phyloP scores from a whole-genome alignment of 2,113 vertebrate genomes.

The Empidonax traillii region DNA sequence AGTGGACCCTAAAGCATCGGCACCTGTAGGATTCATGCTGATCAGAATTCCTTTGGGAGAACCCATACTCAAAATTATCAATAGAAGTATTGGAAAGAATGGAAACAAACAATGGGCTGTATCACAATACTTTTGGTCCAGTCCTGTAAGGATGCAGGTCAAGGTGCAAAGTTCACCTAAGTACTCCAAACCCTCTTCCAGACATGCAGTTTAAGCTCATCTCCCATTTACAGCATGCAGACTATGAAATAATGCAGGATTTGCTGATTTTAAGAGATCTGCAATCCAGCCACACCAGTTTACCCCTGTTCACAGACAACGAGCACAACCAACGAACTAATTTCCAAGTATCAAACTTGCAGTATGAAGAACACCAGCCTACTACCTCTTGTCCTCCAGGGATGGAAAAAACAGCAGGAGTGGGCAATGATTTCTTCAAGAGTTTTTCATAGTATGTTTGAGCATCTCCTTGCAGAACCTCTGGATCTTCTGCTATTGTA shows the following conservation, averaged over 20 bases:
- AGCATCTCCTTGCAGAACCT: conserved; percentile 21
- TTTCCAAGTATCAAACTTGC: not conserved
- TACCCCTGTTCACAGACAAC: not conserved
- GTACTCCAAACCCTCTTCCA: not conserved
- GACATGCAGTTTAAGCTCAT: not conserved
- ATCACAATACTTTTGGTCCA: not conserved
- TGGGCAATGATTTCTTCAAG: not conserved
- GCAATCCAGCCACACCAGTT: not conserved
- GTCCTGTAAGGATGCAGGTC: not conserved
- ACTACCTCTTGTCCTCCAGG: conserved; percentile 68
- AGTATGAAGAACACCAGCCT: not conserved
- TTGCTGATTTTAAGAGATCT: not conserved
- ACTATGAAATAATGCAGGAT: not conserved
- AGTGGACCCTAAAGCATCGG: not conserved
- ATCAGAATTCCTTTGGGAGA: not conserved
- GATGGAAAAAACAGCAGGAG: conserved; percentile 6
- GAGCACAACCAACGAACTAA: not conserved
- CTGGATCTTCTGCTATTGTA: conserved; percentile 38
- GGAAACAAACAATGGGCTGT: not conserved
- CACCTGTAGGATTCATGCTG: not conserved
- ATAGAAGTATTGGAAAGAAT: not conserved
- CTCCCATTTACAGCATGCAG: not conserved
- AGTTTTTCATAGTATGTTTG: conserved; percentile 52
- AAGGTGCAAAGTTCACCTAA: not conserved
- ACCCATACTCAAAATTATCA: not conserved